Evolutionary conservation across 2,888 invertebrate species (phyloP), one percentile per base, ranked within the genome.

Genomic region (Tenthredo distinguenda): DNA sequence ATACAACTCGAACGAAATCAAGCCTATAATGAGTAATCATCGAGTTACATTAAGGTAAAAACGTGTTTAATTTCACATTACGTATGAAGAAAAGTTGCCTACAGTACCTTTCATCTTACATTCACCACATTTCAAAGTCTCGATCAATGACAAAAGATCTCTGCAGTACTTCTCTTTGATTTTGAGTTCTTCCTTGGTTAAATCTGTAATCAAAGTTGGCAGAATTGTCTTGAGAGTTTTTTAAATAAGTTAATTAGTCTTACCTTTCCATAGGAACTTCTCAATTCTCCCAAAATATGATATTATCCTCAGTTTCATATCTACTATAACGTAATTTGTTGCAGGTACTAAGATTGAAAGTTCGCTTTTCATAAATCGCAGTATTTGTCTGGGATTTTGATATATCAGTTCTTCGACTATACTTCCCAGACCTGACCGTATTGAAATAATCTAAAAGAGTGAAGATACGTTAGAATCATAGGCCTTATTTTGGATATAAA

Each of bases 251-350:
- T 62, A 7, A 34, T 31, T 68, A 12, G 65, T 12, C 93, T 93
- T 93, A 96, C 96, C 95, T 91, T 94, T 92, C 95, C 95, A 96
- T 74, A 92, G 92, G 88, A 94, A 94, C 87, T 94, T 95, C 68
- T 95, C 94, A 15, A 92, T 91, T 88, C 96, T 94, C 55, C 96
- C 96, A 86, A 96, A 94, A 83, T 95, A 94, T 94, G 95, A 96
- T 87, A 96, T 94, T 12, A 96, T 94, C 86, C 95, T 94, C 90
- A 95, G 96, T 90, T 96, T 96, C 83, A 96, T 93, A 90, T 96
- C 96, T 43, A 96, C 91, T 81, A 95, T 94, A 74, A 96, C 94
- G 91, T 96, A 95, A 92, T 96, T 96, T 31, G 94, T 94, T 76
- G 93, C 93, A 10, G 96, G 96, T 84, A 96, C 93, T 87, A 95